Percentiles rank a stretch among this genome's conserved stretches.
Conservation (phyloP, 1,140 invertebrate genomes). For the Drosophila punjabiensis region DNA sequence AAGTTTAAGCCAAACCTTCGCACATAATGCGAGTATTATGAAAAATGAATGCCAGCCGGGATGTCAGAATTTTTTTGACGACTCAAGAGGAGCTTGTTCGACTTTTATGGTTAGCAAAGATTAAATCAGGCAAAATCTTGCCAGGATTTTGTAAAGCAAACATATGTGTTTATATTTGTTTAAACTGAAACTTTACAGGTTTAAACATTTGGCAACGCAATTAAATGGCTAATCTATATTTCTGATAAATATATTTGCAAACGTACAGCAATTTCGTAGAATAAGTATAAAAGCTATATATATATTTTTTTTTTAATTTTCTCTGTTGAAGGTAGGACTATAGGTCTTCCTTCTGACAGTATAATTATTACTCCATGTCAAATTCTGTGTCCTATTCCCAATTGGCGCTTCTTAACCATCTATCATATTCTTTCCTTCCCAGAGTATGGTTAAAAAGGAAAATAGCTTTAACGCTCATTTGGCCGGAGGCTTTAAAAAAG, state of each 20-base stretch:
- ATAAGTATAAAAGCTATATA: background rate
- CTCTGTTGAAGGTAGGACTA: background rate
- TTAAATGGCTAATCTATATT: background rate
- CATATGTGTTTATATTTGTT: background rate
- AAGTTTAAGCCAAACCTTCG: slow-evolving; percentile 11
- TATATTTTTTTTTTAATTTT: background rate
- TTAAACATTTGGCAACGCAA: background rate
- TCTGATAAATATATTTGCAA: background rate
- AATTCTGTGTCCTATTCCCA: background rate
- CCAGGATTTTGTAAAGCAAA: background rate
- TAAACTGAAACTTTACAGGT: background rate
- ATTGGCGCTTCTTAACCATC: slow-evolving; percentile 29
- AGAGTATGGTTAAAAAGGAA: slow-evolving; percentile 13
- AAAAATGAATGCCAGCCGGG: slow-evolving; percentile 49
- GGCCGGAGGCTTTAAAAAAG: slow-evolving; percentile 70
- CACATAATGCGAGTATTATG: slow-evolving; percentile 36
- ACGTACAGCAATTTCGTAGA: background rate
- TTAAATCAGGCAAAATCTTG: slow-evolving; percentile 28
- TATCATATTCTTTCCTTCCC: slow-evolving; percentile 42
- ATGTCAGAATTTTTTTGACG: slow-evolving; percentile 29
- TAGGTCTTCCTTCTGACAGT: slow-evolving; percentile 10
- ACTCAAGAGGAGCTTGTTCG: slow-evolving; percentile 3
- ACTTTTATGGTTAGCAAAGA: slow-evolving; percentile 33
- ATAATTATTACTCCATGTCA: slow-evolving; percentile 1
- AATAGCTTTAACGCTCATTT: slow-evolving; percentile 69